These are phyloP conservation scores for Mesorhabditis belari DNA, from an alignment of 2,888 invertebrate genomes.

Conservation along the genomic window DNA sequence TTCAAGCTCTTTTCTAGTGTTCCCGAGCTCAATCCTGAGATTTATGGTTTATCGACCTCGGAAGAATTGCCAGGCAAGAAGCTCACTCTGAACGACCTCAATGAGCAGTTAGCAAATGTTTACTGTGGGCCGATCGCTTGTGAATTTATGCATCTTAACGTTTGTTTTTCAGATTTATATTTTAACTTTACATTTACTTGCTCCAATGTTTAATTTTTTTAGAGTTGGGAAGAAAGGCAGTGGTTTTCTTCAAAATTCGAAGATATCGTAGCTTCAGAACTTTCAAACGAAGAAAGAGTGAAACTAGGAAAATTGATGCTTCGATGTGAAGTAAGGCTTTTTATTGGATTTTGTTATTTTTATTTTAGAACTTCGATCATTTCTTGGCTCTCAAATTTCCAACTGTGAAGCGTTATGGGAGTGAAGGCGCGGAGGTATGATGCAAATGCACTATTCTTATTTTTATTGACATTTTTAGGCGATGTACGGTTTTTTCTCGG, in stretches of 20 bases:
- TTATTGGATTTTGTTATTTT: no score
- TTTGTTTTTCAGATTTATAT: no score
- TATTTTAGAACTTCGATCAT: constrained; percentile 75
- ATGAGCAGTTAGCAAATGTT: constrained; percentile 26
- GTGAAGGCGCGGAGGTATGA: constrained; percentile 94
- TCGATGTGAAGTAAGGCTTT: constrained; percentile 37
- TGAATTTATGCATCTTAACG: constrained; percentile 51
- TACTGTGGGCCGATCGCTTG: constrained; percentile 47
- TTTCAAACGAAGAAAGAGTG: constrained; percentile 32
- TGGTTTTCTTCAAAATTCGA: constrained; percentile 42
- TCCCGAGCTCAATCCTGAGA: constrained; percentile 35
- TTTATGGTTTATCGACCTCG: constrained; percentile 35
- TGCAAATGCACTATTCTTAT: no score
- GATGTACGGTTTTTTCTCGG: constrained; percentile 73
- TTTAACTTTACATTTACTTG: no score
- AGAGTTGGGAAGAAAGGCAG: constrained; percentile 43
- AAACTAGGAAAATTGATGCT: constrained; percentile 41
- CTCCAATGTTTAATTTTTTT: constrained; percentile 6
- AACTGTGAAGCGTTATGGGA: constrained; percentile 85
- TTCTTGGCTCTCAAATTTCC: constrained; percentile 85
- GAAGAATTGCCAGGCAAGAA: constrained; percentile 22
- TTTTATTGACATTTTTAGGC: no score
- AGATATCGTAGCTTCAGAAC: constrained; percentile 21
- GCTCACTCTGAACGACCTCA: constrained; percentile 18
- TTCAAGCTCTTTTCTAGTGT: no score